phyloP scores from a whole-genome alignment of 2,888 invertebrate genomes.

The Nephrotoma appendiculata region DNA sequence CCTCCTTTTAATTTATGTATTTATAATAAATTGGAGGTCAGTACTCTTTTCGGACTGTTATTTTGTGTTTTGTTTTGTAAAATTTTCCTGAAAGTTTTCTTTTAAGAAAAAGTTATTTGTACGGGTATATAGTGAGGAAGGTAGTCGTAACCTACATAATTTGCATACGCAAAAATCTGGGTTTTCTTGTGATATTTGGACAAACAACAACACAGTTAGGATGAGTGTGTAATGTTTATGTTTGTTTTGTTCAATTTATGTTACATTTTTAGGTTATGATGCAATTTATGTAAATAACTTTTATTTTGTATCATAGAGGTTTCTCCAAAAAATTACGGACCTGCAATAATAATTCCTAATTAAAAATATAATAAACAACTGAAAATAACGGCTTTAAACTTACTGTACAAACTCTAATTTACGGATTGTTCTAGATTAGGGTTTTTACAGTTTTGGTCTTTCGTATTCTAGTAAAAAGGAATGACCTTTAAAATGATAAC shows the following conservation, averaged over 20 bases:
- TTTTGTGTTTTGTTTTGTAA: background rate
- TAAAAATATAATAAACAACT: too few species aligned
- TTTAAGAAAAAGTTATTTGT: background rate
- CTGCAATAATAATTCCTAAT: too few species aligned
- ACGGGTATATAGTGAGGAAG: background rate
- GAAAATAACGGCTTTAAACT: too few species aligned
- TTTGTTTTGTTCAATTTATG: too few species aligned
- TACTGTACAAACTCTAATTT: too few species aligned
- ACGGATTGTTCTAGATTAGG: too few species aligned
- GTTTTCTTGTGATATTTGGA: background rate
- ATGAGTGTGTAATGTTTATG: too few species aligned
- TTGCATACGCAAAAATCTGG: background rate
- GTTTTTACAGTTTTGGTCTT: too few species aligned
- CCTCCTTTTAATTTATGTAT: background rate
- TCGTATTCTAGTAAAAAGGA: too few species aligned
- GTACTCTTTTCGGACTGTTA: conserved; percentile 3
- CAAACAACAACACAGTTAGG: background rate
- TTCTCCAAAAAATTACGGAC: too few species aligned
- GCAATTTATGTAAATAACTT: background rate
- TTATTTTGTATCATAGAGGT: background rate
- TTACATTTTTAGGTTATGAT: background rate
- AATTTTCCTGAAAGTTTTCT: background rate
- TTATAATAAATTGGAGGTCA: background rate
- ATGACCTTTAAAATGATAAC: too few species aligned
- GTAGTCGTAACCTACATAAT: background rate